These are phyloP conservation scores for Cerastis leucographa DNA, from an alignment of 2,888 invertebrate genomes.

Conservation along the genomic window DNA sequence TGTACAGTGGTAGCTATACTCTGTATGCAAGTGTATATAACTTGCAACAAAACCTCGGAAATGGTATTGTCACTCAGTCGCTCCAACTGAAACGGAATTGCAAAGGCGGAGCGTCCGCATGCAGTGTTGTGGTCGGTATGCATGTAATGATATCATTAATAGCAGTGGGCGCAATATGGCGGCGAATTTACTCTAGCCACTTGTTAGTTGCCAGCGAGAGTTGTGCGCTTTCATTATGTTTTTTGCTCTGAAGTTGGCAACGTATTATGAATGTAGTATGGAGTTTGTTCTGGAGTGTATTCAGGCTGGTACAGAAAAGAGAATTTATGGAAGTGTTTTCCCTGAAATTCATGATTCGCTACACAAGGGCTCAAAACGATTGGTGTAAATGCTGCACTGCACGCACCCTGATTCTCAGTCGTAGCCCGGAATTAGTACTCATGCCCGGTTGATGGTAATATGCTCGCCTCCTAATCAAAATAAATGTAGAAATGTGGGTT, in stretches of 20 bases:
- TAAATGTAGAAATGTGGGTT: background rate
- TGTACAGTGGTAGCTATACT: background rate
- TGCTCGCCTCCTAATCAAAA: background rate
- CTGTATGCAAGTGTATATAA: background rate
- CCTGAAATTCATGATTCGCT: background rate
- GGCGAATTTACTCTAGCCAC: slow-evolving; percentile 30
- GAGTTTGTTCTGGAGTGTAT: background rate
- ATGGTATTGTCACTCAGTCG: slow-evolving; percentile 50
- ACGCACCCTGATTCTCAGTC: background rate
- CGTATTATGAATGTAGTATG: background rate
- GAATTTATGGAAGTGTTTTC: background rate
- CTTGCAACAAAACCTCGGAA: slow-evolving; percentile 29
- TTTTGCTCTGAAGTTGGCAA: slow-evolving; percentile 14
- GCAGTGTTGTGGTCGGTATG: slow-evolving; percentile 53
- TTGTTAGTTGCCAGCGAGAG: slow-evolving; percentile 14
- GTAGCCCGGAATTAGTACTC: background rate
- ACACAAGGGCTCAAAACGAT: background rate
- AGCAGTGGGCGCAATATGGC: slow-evolving; percentile 33
- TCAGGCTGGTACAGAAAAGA: background rate
- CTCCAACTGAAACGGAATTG: slow-evolving; percentile 52
- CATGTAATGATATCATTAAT: slow-evolving; percentile 41
- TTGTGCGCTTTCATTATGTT: slow-evolving; percentile 34
- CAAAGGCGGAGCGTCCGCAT: slow-evolving; percentile 46
- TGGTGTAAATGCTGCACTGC: slow-evolving; percentile 5
- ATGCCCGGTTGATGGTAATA: background rate